Evolutionary conservation across 1,140 invertebrate species (phyloP), one percentile per base, ranked within the genome.

Genomic region (Eumaeus atala): DNA sequence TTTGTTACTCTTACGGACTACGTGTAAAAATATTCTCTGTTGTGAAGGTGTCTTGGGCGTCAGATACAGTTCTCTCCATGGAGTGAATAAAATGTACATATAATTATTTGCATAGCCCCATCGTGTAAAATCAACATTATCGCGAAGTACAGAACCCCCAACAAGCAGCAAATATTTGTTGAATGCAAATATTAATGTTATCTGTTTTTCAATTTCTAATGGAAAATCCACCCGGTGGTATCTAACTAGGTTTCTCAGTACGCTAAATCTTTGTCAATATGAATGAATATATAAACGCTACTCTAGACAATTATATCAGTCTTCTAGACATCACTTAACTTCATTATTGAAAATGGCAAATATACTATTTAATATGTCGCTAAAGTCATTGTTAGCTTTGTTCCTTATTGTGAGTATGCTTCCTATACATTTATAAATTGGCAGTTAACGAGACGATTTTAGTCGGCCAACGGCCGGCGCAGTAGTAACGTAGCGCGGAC

Each of bases 171-270:
- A 34, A 56, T 44, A 61, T 38, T 60, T 38, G 33, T 37, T 53
- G 9, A 14, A 16, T 34, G 14, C 37, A 53, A 44, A 54, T 50
- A 48, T 59, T 16, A 48, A 9, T 48, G 47, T 56, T 74, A 77
- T 77, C 70, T 69, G 49, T 65, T 64, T 60, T 60, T 68, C 53
- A 54, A 51, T 59, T 66, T 68, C 65, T 61, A 69, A 60, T 67
- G 77, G 77, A 58, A 84, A 84, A 81, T 71, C 80, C 77, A 59
- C 57, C 14, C 48, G 56, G 55, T 59, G 49, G 55, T 65, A 71
- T 65, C 64, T 68, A 58, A 63, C 58, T 58, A 38, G 62, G 62
- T 66, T 59, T 58, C 48, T 50, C 40, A 56, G 35, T 36, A 11
- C 70, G n/a, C n/a, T n/a, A 28, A 72, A 78, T 70, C 59, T 62